These are phyloP conservation scores for Caenorhabditis latens DNA, from an alignment of 1,140 invertebrate genomes.

Conservation along the genomic window DNA sequence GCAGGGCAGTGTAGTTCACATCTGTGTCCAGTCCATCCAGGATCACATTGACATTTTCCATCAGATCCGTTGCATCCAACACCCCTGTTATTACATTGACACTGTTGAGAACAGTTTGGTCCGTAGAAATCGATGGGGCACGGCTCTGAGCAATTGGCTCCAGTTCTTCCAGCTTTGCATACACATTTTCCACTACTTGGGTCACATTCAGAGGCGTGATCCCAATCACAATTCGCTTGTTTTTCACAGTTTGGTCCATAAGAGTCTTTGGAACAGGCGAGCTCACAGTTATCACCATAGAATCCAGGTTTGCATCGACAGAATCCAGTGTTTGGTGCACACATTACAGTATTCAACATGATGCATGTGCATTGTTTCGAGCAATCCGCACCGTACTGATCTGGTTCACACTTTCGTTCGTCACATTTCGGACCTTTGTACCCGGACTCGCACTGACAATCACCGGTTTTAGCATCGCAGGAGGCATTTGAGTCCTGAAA, in stretches of 20 bases:
- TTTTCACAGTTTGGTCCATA: constrained; percentile 67
- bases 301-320: constrained; percentile 87
- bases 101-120: constrained; percentile 78
- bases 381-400: constrained; percentile 81
- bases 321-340: constrained; percentile 86
- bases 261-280: constrained; percentile 42
- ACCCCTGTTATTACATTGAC: constrained; percentile 79
- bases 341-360: constrained; percentile 79
- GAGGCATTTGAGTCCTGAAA: constrained; percentile 79
- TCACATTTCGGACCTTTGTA: constrained; percentile 72
- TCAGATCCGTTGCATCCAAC: constrained; percentile 78
- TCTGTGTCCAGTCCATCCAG: constrained; percentile 79
- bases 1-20: constrained; percentile 76
- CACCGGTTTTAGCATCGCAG: constrained; percentile 75
- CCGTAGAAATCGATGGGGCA: constrained; percentile 79
- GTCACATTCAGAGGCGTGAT: constrained; percentile 82
- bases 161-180: constrained; percentile 82
- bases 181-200: constrained; percentile 87
- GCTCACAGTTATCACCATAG: constrained; percentile 66
- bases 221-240: constrained; percentile 69
- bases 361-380: constrained; percentile 71
- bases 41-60: constrained; percentile 79
- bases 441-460: constrained; percentile 73
- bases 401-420: constrained; percentile 76
- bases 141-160: constrained; percentile 82